Evolutionary conservation across 2,888 invertebrate genomes (phyloP).

Genomic region (Netelia inedita): DNA sequence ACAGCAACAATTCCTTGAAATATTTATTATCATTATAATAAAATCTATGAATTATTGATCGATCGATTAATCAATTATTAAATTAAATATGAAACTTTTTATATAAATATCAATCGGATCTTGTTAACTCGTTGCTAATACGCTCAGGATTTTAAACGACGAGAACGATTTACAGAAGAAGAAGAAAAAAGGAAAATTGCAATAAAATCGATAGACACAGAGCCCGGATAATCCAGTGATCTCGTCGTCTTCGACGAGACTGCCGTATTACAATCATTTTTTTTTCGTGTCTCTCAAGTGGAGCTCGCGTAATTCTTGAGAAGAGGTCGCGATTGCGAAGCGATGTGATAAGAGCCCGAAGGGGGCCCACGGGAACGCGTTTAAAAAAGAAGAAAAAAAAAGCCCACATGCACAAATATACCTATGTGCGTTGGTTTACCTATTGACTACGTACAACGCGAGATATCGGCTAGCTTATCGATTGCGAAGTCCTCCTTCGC

Average conservation of each 20-base stretch:
- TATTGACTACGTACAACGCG: background rate
- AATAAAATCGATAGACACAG: background rate
- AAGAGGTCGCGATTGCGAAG: constrained; percentile 37
- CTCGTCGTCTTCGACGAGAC: constrained; percentile 19
- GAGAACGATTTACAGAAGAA: background rate
- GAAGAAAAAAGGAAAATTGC: background rate
- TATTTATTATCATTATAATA: background rate
- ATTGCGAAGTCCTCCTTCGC: constrained; percentile 51
- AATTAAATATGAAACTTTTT: constrained; percentile 1
- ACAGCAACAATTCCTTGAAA: background rate
- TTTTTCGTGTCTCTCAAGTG: constrained; percentile 31
- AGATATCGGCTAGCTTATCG: constrained; percentile 58
- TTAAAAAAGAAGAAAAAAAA: background rate
- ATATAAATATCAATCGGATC: background rate
- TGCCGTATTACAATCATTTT: constrained; percentile 46
- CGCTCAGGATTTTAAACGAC: background rate
- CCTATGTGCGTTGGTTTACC: background rate
- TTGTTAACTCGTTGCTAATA: too few relatives aligned
- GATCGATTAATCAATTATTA: too few relatives aligned
- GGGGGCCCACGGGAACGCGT: constrained; percentile 32
- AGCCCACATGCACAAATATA: background rate
- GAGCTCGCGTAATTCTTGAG: constrained; percentile 26
- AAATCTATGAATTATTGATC: too few relatives aligned
- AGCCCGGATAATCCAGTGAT: background rate
- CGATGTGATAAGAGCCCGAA: constrained; percentile 40